Base-by-base conservation (phyloP, 2,888 invertebrate species). In the Clistopyga incitator region DNA sequence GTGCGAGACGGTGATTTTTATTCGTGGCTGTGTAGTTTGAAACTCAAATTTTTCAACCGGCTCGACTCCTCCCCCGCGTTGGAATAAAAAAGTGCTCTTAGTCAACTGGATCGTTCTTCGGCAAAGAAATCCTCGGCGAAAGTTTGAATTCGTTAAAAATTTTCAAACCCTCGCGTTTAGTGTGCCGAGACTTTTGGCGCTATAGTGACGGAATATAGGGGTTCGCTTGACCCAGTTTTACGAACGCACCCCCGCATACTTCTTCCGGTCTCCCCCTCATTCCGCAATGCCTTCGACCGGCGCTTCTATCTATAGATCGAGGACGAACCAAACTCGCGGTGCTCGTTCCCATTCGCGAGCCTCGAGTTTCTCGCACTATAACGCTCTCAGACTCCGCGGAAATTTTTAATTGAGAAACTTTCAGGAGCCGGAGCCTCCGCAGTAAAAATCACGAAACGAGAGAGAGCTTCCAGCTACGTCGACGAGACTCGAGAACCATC, bases 361-460 rank as follows among this genome's bases (percentile, higher is more conserved):
- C 74, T 42, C 65, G 68, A 78, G 78, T 67, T 84, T 81, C 74
- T 68, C 77, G 42, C 52, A 61, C 68, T 56, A 20, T n/a, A 13
- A 42, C 45, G 67, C 77, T 74, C 77, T 70, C 78, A 74, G 81
- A 75, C 78, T 75, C 68, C 50, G 84, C 50, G 78, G 87, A 89
- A 89, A 90, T 91, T 91, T 91, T 91, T 91, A 91, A 91, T 91
- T 90, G 91, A 90, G 90, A 90, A 91, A 91, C 89, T 91, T 91
- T 90, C 79, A 45, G 83, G 84, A 85, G 83, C 84, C 85, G 79
- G 72, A 80, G 59, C 81, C 54, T 72, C 38, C 6, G 68, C 54
- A 75, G 84, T 78, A 70, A 54, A 84, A 81, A 72, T 64, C 81
- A 78, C 78, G 81, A 74, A 81, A 74, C 54, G 64, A 29, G 64